These are phyloP conservation scores for Acanthococcus lagerstroemiae DNA, from an alignment of 2,888 invertebrate species.

Conservation along the genomic window DNA sequence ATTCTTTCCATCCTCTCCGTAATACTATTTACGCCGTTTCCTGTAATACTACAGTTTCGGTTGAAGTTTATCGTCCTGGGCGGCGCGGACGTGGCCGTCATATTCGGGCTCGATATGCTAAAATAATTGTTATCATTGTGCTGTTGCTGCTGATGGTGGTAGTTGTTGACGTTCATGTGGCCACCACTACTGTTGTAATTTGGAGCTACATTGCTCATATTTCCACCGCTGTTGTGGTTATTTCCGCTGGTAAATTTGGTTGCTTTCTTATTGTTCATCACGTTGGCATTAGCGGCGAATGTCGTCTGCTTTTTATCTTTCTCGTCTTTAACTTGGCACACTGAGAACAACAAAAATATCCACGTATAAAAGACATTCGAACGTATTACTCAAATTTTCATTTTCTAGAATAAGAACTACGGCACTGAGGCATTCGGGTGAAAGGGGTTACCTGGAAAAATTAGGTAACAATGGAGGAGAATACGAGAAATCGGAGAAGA, in stretches of 20 bases:
- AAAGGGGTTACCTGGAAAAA: too few relatives aligned
- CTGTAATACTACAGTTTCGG: conserved; percentile 7
- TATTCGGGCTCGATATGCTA: too few relatives aligned
- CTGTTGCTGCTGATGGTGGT: background rate
- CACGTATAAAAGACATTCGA: too few relatives aligned
- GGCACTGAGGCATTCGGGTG: too few relatives aligned
- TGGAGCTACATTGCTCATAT: background rate
- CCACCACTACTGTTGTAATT: too few relatives aligned
- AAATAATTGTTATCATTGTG: background rate
- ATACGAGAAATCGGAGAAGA: background rate
- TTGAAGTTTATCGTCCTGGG: conserved; percentile 3
- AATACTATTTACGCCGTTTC: conserved; percentile 15
- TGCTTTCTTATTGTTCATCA: background rate
- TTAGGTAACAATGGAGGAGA: background rate
- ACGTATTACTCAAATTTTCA: too few relatives aligned
- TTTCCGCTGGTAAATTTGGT: background rate
- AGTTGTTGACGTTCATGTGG: too few relatives aligned
- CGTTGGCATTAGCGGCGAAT: background rate
- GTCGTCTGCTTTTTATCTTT: conserved; percentile 1
- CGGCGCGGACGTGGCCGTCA: too few relatives aligned
- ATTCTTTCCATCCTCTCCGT: conserved; percentile 24
- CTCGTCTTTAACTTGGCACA: conserved; percentile 20
- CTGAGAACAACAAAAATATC: conserved; percentile 4
- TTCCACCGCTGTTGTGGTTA: background rate
- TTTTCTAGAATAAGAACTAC: too few relatives aligned